Conservation (phyloP, 35 echinoderm and acorn worm species). For the Apostichopus parvimensis region DNA sequence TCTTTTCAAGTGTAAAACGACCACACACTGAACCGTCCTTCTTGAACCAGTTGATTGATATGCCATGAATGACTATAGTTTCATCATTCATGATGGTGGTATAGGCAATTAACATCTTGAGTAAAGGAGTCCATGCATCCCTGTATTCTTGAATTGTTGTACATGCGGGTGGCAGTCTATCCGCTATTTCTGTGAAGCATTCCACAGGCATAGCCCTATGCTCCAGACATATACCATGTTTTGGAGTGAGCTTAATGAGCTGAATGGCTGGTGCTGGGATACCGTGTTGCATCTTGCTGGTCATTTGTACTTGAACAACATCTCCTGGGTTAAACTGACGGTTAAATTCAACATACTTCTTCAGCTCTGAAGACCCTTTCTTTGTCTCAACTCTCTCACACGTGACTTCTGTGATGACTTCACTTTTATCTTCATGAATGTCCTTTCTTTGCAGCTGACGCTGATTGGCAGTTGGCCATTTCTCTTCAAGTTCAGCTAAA, state of each 20-base stretch:
- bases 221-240: conserved; percentile 76
- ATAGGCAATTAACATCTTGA: conserved; percentile 40
- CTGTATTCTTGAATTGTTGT: conserved; percentile 22
- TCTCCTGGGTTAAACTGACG: conserved; percentile 65
- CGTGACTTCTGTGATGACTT: not conserved
- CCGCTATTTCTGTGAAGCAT: conserved; percentile 72
- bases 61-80: conserved; percentile 15
- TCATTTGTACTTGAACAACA: conserved; percentile 72
- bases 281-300: conserved; percentile 54
- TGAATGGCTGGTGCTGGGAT: conserved; percentile 63
- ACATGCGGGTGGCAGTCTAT: conserved; percentile 27
- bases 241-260: conserved; percentile 83
- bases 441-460: not conserved
- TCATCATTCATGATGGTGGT: conserved; percentile 16
- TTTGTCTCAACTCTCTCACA: conserved; percentile 10
- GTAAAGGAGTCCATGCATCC: not conserved
- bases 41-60: not conserved
- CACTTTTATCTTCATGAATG: not conserved
- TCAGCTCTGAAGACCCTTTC: not conserved
- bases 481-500: not conserved
- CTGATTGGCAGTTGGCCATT: not conserved
- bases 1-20: not conserved
- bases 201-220: conserved; percentile 72
- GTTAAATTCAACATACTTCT: conserved; percentile 70
- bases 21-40: not conserved